phyloP scores from a whole-genome alignment of 2,113 vertebrate species.

The Anser cygnoides region DNA sequence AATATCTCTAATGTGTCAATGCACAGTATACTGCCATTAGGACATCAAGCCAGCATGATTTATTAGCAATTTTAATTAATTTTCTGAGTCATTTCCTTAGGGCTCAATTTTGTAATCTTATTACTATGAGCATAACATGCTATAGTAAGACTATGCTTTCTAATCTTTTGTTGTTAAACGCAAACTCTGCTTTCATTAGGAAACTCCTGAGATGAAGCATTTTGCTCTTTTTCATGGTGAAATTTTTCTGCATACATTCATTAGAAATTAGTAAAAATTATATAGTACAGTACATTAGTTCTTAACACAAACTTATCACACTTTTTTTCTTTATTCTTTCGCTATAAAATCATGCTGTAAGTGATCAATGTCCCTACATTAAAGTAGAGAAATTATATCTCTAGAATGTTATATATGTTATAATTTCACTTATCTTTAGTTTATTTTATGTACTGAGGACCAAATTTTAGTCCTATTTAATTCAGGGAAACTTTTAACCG shows the following conservation, averaged over 20 bases:
- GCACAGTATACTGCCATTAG: slow-evolving; percentile 25
- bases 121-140: slow-evolving; percentile 23
- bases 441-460: not conserved
- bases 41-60: slow-evolving; percentile 40
- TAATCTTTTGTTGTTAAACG: slow-evolving; percentile 55
- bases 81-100: slow-evolving; percentile 63
- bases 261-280: slow-evolving; percentile 11
- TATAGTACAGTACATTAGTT: not conserved
- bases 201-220: slow-evolving; percentile 15
- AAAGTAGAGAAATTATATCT: not conserved
- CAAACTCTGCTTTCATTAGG: slow-evolving; percentile 31
- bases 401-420: not conserved
- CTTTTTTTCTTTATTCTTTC: not conserved
- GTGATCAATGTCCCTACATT: not conserved
- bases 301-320: not conserved
- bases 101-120: slow-evolving; percentile 57
- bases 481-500: not conserved
- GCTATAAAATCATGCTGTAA: not conserved
- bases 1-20: slow-evolving; percentile 27
- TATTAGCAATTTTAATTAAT: slow-evolving; percentile 64
- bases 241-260: not conserved
- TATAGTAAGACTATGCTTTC: slow-evolving; percentile 31
- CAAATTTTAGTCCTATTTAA: not conserved
- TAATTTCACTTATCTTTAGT: not conserved
- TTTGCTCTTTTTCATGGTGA: not conserved